phyloP scores from a whole-genome alignment of 2,888 invertebrate genomes.

The Chrysomela aeneicollis region DNA sequence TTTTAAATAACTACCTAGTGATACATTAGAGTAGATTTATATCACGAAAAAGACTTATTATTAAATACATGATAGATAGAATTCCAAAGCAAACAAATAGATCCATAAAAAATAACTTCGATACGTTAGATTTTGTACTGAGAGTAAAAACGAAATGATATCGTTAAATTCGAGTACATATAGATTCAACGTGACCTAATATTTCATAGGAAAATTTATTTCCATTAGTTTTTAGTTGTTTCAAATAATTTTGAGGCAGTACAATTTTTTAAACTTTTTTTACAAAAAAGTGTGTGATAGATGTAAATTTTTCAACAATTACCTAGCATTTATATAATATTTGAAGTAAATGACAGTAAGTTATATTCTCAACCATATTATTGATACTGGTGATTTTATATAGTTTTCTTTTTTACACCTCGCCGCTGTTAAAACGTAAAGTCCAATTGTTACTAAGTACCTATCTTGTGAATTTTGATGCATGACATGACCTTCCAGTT shows the following conservation, averaged over 20 bases:
- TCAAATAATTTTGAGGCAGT: slow-evolving; percentile 43
- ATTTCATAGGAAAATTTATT: slow-evolving; percentile 29
- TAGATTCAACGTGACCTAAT: slow-evolving; percentile 18
- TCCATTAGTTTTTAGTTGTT: slow-evolving; percentile 38
- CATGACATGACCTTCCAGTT: neutral
- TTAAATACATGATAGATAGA: slow-evolving; percentile 30
- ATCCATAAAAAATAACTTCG: slow-evolving; percentile 28
- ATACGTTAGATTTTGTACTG: neutral
- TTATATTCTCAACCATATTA: slow-evolving; percentile 37
- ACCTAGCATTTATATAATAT: slow-evolving; percentile 44
- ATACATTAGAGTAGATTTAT: slow-evolving; percentile 37
- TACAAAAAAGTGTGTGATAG: slow-evolving; percentile 44
- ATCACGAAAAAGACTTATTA: slow-evolving; percentile 34
- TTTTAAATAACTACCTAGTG: slow-evolving; percentile 38
- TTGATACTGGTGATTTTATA: slow-evolving; percentile 25
- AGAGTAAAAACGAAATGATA: neutral
- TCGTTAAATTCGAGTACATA: neutral
- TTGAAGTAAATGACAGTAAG: slow-evolving; percentile 38
- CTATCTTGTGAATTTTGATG: slow-evolving; percentile 14
- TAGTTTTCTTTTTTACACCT: slow-evolving; percentile 5
- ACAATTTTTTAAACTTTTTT: slow-evolving; percentile 48
- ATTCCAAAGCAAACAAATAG: slow-evolving; percentile 32
- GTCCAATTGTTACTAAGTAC: neutral
- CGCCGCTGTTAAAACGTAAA: too few species aligned
- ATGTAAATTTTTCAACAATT: slow-evolving; percentile 46